Conservation (phyloP, 2,113 vertebrate species). For the Phalacrocorax carbo region DNA sequence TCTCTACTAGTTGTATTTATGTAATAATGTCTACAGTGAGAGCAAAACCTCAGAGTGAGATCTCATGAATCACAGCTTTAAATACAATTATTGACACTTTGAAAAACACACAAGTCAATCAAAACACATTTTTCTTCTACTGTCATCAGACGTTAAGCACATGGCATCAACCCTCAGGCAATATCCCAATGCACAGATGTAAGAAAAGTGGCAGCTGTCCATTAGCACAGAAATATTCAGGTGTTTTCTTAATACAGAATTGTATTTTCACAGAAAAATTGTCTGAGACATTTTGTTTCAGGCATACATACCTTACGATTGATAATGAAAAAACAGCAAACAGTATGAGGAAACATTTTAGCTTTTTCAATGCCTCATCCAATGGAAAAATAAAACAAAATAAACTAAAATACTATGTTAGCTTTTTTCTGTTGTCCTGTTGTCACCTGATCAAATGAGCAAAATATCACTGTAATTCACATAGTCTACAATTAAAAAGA, state of each 20-base stretch:
- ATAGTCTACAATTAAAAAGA: not conserved
- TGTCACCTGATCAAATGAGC: not conserved
- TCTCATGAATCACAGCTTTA: not conserved
- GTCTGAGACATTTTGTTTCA: not conserved
- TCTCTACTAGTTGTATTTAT: not conserved
- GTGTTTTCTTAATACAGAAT: not conserved
- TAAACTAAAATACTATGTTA: not conserved
- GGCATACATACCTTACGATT: not conserved
- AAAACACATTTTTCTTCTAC: not conserved
- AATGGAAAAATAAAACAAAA: not conserved
- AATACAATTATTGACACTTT: not conserved
- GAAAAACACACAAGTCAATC: not conserved
- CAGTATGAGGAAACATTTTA: no score
- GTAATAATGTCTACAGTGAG: not conserved
- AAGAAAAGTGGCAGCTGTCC: not conserved
- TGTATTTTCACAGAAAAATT: not conserved
- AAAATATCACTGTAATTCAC: not conserved
- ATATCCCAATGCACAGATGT: fast-evolving
- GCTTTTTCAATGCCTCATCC: not conserved
- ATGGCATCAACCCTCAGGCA: not conserved
- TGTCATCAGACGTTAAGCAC: not conserved
- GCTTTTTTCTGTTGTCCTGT: not conserved
- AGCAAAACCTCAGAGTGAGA: not conserved
- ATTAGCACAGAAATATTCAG: not conserved
- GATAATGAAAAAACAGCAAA: not conserved